A percentile compares a stretch with the other conserved stretches of the same genome.
Conservation (phyloP, 2,888 invertebrate species). For the Heliconius aoede region DNA sequence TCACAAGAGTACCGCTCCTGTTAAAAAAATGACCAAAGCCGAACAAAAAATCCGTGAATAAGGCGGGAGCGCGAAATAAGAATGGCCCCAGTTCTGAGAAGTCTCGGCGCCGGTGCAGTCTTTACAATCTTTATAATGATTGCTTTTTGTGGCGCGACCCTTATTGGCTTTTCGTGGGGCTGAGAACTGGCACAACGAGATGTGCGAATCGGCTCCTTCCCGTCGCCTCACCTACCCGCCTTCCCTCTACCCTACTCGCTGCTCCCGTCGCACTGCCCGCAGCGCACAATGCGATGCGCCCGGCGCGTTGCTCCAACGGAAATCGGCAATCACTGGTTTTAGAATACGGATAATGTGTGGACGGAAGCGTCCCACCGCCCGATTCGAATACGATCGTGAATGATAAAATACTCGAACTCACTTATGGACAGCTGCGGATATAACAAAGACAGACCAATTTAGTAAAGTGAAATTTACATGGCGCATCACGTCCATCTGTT, state of each 20-base stretch:
- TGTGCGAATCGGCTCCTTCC: conserved; percentile 51
- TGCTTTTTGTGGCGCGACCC: conserved; percentile 77
- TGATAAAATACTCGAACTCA: conserved; percentile 54
- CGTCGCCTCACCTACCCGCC: conserved; percentile 50
- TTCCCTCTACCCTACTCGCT: conserved; percentile 38
- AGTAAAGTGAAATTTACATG: conserved; percentile 52
- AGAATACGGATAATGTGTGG: conserved; percentile 55
- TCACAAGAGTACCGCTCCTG: conserved; percentile 77
- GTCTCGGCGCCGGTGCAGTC: conserved; percentile 80
- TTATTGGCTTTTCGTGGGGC: conserved; percentile 77
- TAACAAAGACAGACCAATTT: conserved; percentile 61
- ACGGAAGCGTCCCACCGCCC: conserved; percentile 55
- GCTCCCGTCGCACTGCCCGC: conserved; percentile 11
- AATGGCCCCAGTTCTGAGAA: conserved; percentile 81
- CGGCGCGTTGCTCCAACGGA: conserved; percentile 52
- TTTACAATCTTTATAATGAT: conserved; percentile 81
- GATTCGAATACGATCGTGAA: conserved; percentile 58
- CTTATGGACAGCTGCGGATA: conserved; percentile 55
- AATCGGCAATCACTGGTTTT: conserved; percentile 58
- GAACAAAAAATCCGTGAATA: conserved; percentile 76
- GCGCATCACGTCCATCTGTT: conserved; percentile 56
- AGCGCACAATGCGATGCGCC: conserved; percentile 46
- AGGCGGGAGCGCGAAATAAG: conserved; percentile 82
- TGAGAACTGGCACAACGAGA: conserved; percentile 62
- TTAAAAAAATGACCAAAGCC: conserved; percentile 74